Conservation (phyloP, 1,140 invertebrate species). For the Penaeus japonicus region DNA sequence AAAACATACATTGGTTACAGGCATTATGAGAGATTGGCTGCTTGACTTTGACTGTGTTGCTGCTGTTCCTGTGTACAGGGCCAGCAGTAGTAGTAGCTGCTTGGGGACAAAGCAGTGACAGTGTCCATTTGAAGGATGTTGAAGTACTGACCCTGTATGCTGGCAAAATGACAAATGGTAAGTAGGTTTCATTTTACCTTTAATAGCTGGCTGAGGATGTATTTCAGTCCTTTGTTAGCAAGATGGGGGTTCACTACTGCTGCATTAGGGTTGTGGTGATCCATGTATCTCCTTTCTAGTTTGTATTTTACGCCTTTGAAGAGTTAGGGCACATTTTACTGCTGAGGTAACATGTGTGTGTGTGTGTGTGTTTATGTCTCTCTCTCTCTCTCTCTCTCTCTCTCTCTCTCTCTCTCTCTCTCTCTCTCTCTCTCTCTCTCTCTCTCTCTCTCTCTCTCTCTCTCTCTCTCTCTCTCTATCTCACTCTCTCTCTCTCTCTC, state of each 20-base stretch:
- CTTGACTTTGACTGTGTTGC: neutral
- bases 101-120: conserved; percentile 21
- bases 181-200: neutral
- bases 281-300: too few species aligned
- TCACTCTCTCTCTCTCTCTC: too few species aligned
- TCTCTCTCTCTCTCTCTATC: too few species aligned
- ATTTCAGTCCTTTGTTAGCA: neutral
- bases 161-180: conserved; percentile 47
- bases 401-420: too few species aligned
- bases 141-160: conserved; percentile 38
- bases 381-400: too few species aligned
- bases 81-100: neutral
- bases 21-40: neutral
- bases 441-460: too few species aligned
- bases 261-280: too few species aligned
- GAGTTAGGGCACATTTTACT: too few species aligned
- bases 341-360: too few species aligned
- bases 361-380: too few species aligned
- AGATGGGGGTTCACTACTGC: neutral
- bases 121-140: conserved; percentile 29
- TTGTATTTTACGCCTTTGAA: too few species aligned
- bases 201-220: conserved; percentile 62
- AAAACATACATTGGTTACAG: neutral
- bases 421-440: too few species aligned
- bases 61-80: neutral